Evolutionary conservation across 2,888 invertebrate species (phyloP), one percentile per base, ranked within the genome.

Genomic region (Dasysyrphus albostriatus): DNA sequence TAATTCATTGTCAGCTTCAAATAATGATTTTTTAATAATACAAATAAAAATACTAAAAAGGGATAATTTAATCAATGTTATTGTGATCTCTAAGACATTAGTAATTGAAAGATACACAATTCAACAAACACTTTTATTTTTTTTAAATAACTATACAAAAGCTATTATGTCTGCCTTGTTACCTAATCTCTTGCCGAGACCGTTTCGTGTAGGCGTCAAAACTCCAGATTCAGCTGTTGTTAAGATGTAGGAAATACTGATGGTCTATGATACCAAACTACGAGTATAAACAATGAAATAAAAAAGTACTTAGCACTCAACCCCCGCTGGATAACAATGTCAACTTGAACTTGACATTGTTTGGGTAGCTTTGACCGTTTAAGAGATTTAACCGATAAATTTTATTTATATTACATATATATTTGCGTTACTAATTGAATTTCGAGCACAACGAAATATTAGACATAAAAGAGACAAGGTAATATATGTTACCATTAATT

Each of bases 291-390:
- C 49, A 61, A 77, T 47, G 9, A 56, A 77, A n/a, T n/a, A n/a
- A n/a, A 61, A 65, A 51, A 51, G 32, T 59, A 19, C 12, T 2
- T 42, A 42, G 10, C 56, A 1, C 42, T 49, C 29, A 59, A 73
- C 67, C 73, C 65, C 44, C 61, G 12, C 32, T 61, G 39, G 49
- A 61, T 73, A 44, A 56, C 3, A 59, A 61, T 63, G 61, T 39
- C 32, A 56, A 78, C 78, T 78, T 79, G 78, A 79, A 73, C 83
- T 83, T 83, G 78, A 83, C 78, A 61, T 74, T 83, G 73, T 69
- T 79, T 56, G 9, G 47, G 44, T 67, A 16, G 14, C 16, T 74
- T 59, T 69, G 67, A 78, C 67, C 54, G 73, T 37, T 69, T 47
- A 44, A 54, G 54, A 65, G 49, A 47, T 42, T 54, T 39, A 47